phyloP scores from a whole-genome alignment of 2,797 vertebrate genomes.

The Gambelia wislizenii region DNA sequence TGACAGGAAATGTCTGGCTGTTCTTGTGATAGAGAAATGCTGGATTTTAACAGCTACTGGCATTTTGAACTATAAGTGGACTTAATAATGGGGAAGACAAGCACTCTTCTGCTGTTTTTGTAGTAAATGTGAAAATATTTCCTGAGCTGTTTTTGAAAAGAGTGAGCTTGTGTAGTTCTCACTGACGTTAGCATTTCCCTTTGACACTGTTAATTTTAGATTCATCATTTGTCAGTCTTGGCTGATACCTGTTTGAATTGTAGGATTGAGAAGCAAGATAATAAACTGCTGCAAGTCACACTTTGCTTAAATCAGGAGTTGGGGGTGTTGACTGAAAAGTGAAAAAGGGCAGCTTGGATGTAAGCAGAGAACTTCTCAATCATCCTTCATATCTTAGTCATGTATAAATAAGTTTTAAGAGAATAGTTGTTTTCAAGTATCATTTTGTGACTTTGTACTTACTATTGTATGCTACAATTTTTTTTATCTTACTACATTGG shows the following conservation, averaged over 20 bases:
- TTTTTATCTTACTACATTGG: not conserved
- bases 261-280: not conserved
- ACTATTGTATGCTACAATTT: not conserved
- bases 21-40: not conserved
- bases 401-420: not conserved
- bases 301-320: not conserved
- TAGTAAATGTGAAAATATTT: not conserved
- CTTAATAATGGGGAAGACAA: not conserved
- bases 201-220: not conserved
- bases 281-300: not conserved
- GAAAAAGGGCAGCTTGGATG: not conserved
- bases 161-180: not conserved
- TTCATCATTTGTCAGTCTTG: not conserved
- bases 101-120: not conserved
- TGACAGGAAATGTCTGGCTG: not conserved
- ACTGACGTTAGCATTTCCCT: not conserved
- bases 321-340: too few relatives aligned
- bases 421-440: not conserved
- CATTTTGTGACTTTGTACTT: not conserved
- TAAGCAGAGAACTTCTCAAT: not conserved
- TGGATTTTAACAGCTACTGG: not conserved
- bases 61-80: not conserved
- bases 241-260: not conserved
- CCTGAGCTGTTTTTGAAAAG: not conserved
- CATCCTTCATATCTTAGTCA: not conserved